Base-by-base conservation (phyloP, 1,140 invertebrate species). In the Ctenoplectra terminalis region DNA sequence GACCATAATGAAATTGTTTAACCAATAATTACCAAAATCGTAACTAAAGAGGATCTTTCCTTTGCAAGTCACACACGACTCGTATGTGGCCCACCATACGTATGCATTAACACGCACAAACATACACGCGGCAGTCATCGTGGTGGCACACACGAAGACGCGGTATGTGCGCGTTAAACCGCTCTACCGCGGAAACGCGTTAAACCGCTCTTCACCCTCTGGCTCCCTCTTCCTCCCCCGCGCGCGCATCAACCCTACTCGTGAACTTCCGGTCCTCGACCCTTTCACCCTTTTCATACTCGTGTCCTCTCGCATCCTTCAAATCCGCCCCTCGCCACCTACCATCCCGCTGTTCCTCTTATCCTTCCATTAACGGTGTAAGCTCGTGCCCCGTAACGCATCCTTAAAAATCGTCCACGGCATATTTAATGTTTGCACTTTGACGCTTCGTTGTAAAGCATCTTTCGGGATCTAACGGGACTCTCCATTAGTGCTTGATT, bases 391-490 rank as follows among this genome's bases (percentile, higher is more conserved):
- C 80, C 71, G 84, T 85, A 87, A 87, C 86, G 86, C 80, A 76
- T 87, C 85, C 81, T 87, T 87, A 87, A 87, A 87, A 87, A 87
- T 87, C 85, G 86, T 87, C 86, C 86, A 48, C 70, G 81, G 84
- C 85, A 83, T 87, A 86, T 87, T 86, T 86, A 86, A 86, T 86
- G 85, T 86, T 86, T 86, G 85, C 84, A 86, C 85, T 86, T 86
- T 86, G 85, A 86, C 84, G 84, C 80, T 78, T 74, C 79, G 85
- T 66, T 58, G 77, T 71, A 66, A 50, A 70, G 80, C 72, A 54
- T 34, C 85, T 76, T 76, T 50, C 77, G 73, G 83, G 54, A 67
- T 50, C 78, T 50, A 72, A 85, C 84, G 70, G 58, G 26, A 17
- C 73, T 60, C 80, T 86, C 85, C 84, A 86, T 86, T 86, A 86